Percentiles rank a stretch among this genome's conserved stretches.
These are phyloP conservation scores for Halcyon leucocephala DNA, from an alignment of 2,797 vertebrate species.

Conservation along the genomic window DNA sequence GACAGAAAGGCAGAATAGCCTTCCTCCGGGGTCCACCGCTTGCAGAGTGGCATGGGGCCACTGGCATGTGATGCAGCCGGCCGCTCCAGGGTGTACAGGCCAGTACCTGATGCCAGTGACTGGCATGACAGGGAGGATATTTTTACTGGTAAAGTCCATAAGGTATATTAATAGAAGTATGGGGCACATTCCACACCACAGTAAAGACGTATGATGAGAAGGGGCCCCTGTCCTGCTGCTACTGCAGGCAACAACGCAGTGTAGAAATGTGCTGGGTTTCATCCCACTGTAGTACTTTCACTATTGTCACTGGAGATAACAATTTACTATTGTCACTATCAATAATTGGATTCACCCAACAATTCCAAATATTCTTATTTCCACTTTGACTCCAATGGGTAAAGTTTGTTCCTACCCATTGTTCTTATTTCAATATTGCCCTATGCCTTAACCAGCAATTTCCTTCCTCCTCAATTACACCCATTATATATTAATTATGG, in stretches of 20 bases:
- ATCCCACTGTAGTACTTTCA: not conserved
- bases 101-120: not conserved
- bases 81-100: too few relatives aligned
- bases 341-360: not conserved
- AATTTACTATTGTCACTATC: not conserved
- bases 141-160: not conserved
- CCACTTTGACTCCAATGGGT: not conserved
- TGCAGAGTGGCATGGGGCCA: not conserved
- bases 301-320: not conserved
- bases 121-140: not conserved
- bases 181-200: not conserved
- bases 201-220: not conserved
- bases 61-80: fast-evolving
- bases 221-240: not conserved
- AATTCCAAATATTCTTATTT: not conserved
- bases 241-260: fast-evolving
- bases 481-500: not conserved
- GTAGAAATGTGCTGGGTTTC: not conserved
- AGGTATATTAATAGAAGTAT: not conserved
- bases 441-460: not conserved
- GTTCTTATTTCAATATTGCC: not conserved
- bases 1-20: not conserved
- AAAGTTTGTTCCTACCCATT: not conserved
- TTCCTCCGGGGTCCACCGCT: not conserved
- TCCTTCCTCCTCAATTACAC: not conserved